Evolutionary conservation across 2,797 vertebrate genomes (phyloP).

Genomic region (Gymnoscopelus microlampas): DNA sequence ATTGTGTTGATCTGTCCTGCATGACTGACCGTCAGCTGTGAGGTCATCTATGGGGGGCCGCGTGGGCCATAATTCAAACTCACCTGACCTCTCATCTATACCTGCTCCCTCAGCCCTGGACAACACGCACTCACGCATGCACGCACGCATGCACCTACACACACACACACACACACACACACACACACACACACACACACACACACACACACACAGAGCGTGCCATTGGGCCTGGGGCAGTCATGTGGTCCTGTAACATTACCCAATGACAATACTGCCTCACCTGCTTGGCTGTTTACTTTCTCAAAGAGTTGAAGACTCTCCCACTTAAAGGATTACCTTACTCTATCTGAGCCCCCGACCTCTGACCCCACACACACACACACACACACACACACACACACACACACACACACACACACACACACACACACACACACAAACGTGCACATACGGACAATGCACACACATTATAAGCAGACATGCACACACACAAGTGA

Average conservation of each 20-base stretch:
- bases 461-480: slow-evolving; percentile 6
- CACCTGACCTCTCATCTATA: background rate
- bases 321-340: slow-evolving; percentile 81
- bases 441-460: slow-evolving; percentile 15
- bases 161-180: slow-evolving; percentile 50
- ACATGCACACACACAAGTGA: slow-evolving; percentile 6
- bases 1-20: slow-evolving; percentile 81
- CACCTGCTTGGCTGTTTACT: slow-evolving; percentile 82
- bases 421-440: slow-evolving; percentile 17
- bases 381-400: slow-evolving; percentile 29
- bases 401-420: background rate
- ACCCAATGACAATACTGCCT: slow-evolving; percentile 82
- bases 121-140: slow-evolving; percentile 45
- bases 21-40: slow-evolving; percentile 81
- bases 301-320: slow-evolving; percentile 80
- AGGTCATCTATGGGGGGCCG: slow-evolving; percentile 58
- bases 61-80: background rate
- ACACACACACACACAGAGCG: slow-evolving; percentile 60
- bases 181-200: slow-evolving; percentile 58
- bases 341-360: slow-evolving; percentile 76
- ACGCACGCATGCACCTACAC: slow-evolving; percentile 59
- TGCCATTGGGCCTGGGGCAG: slow-evolving; percentile 66
- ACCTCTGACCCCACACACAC: slow-evolving; percentile 49
- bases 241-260: slow-evolving; percentile 79
- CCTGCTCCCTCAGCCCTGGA: slow-evolving; percentile 39